These are phyloP conservation scores for Cebus imitator DNA, from an alignment of 2,113 vertebrate genomes.

Conservation along the genomic window DNA sequence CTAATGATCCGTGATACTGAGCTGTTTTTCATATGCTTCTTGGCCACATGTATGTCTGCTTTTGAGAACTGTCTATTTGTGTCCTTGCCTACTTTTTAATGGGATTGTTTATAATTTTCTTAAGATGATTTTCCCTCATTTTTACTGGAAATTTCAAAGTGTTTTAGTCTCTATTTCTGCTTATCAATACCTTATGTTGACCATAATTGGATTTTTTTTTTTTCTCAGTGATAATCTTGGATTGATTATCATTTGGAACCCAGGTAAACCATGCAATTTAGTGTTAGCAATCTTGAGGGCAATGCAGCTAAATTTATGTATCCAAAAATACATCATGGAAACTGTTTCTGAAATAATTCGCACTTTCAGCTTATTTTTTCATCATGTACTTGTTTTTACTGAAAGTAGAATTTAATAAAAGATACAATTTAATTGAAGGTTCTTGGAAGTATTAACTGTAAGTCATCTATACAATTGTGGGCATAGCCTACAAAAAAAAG, in stretches of 20 bases:
- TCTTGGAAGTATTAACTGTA: background rate
- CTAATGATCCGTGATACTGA: too few species aligned
- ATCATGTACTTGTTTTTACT: background rate
- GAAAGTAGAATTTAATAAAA: background rate
- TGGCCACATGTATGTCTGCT: too few species aligned
- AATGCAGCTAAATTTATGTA: background rate
- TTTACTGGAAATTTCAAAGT: background rate
- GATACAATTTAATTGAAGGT: background rate
- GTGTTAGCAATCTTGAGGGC: background rate
- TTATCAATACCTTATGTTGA: background rate
- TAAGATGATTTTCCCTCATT: background rate
- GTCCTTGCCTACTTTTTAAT: too few species aligned
- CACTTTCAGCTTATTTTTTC: slow-evolving; percentile 10
- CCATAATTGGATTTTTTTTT: background rate
- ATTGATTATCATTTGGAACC: background rate
- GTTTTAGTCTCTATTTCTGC: background rate
- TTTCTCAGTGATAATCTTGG: background rate
- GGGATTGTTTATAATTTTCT: background rate
- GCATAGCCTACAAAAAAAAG: background rate
- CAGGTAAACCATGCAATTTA: background rate
- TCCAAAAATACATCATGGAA: background rate
- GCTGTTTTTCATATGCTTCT: too few species aligned
- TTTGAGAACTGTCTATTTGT: too few species aligned
- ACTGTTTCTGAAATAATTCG: slow-evolving; percentile 10
- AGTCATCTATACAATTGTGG: background rate